These are phyloP conservation scores for Eumaeus atala DNA, from an alignment of 1,140 invertebrate genomes.

Conservation along the genomic window DNA sequence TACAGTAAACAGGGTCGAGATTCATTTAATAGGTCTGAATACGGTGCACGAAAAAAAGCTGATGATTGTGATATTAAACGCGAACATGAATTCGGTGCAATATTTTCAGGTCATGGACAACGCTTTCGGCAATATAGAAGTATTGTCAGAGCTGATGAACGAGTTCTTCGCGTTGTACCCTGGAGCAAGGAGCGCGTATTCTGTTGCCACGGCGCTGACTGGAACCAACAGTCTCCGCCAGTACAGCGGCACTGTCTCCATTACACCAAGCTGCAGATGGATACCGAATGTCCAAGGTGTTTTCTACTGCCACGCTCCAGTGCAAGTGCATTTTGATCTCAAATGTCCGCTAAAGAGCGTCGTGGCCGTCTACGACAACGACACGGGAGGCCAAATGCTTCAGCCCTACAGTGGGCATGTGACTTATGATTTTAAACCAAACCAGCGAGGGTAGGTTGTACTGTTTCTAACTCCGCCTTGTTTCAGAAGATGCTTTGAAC, in stretches of 20 bases:
- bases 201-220: slow-evolving; percentile 45
- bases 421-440: slow-evolving; percentile 50
- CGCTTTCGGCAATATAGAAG: slow-evolving; percentile 47
- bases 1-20: no score
- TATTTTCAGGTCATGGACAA: slow-evolving; percentile 48
- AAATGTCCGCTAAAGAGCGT: slow-evolving; percentile 35
- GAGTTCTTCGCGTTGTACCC: slow-evolving; percentile 56
- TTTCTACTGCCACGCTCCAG: slow-evolving; percentile 46
- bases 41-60: not conserved
- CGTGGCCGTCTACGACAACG: slow-evolving; percentile 50
- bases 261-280: slow-evolving; percentile 48
- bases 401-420: slow-evolving; percentile 46
- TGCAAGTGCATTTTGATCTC: slow-evolving; percentile 55
- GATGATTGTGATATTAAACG: not conserved
- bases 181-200: slow-evolving; percentile 44
- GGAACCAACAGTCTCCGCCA: slow-evolving; percentile 41
- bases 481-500: no score
- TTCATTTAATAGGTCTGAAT: not conserved
- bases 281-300: slow-evolving; percentile 57
- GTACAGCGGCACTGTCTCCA: slow-evolving; percentile 29
- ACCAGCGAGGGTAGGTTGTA: slow-evolving; percentile 40
- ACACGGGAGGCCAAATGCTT: slow-evolving; percentile 38
- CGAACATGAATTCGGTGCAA: not conserved
- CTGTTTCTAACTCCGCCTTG: not conserved
- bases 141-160: slow-evolving; percentile 51